Evolutionary conservation across 2,113 vertebrate genomes (phyloP).

Genomic region (Eublepharis macularius): DNA sequence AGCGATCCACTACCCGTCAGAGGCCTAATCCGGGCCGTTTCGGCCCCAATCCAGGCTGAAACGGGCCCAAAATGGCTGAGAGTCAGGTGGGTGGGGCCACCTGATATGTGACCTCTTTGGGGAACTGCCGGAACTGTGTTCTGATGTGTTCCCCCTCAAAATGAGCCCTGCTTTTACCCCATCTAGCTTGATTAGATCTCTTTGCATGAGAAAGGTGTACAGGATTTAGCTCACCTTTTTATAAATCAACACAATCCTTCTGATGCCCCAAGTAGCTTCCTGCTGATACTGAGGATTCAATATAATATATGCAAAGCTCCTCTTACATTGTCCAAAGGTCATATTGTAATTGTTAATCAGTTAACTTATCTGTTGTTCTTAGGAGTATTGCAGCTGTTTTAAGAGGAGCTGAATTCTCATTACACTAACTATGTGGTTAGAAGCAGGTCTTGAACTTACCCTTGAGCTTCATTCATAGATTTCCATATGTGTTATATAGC

Average conservation of each 20-base stretch:
- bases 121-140: no score
- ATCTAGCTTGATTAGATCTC: conserved; percentile 35
- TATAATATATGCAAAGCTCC: conserved; percentile 15
- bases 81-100: no score
- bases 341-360: not conserved
- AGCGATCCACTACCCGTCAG: no score
- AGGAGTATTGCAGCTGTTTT: not conserved
- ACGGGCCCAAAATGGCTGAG: no score
- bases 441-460: not conserved
- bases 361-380: not conserved
- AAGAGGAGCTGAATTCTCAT: not conserved
- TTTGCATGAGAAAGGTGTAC: conserved; percentile 54
- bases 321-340: conserved; percentile 24
- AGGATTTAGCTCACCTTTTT: conserved; percentile 49
- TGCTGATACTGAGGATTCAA: conserved; percentile 17
- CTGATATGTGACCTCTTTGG: no score
- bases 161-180: conserved; percentile 45
- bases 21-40: no score
- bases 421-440: not conserved
- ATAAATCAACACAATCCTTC: conserved; percentile 51
- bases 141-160: no score
- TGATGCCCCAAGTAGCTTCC: conserved; percentile 21
- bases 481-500: not conserved
- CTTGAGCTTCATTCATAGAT: not conserved
- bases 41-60: no score